Conservation (phyloP, 2,113 vertebrate genomes). For the Neogobius melanostomus region DNA sequence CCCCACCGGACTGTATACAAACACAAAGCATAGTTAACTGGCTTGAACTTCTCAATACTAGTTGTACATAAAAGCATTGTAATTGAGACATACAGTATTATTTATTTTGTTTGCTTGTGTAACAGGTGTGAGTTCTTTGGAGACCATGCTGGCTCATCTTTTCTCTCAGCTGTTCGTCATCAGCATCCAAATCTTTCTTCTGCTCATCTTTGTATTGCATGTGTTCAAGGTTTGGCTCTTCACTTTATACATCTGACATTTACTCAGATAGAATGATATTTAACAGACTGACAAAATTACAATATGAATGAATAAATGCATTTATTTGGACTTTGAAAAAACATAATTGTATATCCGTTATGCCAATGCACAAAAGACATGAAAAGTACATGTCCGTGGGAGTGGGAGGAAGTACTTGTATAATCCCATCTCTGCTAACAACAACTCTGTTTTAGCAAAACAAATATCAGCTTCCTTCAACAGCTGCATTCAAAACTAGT, state of each 20-base stretch:
- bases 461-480: too few species aligned
- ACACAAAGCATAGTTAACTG: constrained; percentile 4
- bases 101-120: not conserved
- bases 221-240: constrained; percentile 72
- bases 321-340: too few species aligned
- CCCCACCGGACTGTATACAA: constrained; percentile 5
- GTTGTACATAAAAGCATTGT: not conserved
- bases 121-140: constrained; percentile 77
- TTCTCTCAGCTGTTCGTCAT: constrained; percentile 81
- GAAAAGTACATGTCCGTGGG: too few species aligned
- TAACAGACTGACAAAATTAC: too few species aligned
- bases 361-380: too few species aligned
- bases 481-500: too few species aligned
- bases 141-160: constrained; percentile 81
- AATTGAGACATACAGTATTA: not conserved
- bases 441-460: too few species aligned
- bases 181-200: constrained; percentile 77
- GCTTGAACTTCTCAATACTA: not conserved
- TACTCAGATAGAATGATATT: too few species aligned
- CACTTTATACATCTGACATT: not conserved
- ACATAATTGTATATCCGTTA: too few species aligned
- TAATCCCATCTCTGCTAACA: too few species aligned
- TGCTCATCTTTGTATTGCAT: constrained; percentile 78
- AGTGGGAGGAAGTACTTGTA: too few species aligned
- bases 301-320: too few species aligned